A percentile compares a stretch with the other conserved stretches of the same genome.
phyloP scores from a whole-genome alignment of 1,140 invertebrate genomes.

The Drosophila paulistorum region DNA sequence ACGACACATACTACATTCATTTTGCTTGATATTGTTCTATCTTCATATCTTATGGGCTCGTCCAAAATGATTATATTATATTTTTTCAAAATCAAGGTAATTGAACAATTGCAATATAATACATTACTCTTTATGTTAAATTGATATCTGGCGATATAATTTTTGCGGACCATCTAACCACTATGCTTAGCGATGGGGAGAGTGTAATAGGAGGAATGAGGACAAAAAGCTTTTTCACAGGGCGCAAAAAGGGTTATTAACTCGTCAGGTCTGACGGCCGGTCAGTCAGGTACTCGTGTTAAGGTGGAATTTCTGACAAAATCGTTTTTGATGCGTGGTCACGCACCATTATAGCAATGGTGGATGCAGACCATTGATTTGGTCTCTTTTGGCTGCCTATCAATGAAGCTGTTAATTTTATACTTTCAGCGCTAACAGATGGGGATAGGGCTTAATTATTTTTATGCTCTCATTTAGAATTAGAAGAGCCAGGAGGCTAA shows the following conservation, averaged over 20 bases:
- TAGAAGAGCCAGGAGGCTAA: neutral
- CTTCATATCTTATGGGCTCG: no score
- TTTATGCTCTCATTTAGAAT: constrained; percentile 51
- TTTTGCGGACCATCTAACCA: constrained; percentile 7
- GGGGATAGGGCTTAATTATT: constrained; percentile 52
- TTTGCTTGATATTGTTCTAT: no score
- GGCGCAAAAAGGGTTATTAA: constrained; percentile 83
- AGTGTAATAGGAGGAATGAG: constrained; percentile 5
- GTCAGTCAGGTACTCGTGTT: constrained; percentile 69
- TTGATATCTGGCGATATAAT: no score
- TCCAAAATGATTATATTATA: no score
- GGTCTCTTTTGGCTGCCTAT: constrained; percentile 65
- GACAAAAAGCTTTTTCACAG: constrained; percentile 44
- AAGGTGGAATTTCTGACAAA: constrained; percentile 62
- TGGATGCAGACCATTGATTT: constrained; percentile 42
- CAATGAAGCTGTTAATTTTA: constrained; percentile 81
- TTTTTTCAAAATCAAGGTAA: no score
- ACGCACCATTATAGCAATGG: constrained; percentile 74
- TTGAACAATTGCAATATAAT: no score
- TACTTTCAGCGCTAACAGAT: constrained; percentile 44
- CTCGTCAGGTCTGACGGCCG: constrained; percentile 69
- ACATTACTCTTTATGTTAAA: no score
- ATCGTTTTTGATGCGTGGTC: constrained; percentile 82
- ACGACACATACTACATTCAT: neutral
- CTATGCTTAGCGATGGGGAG: constrained; percentile 8